Conservation (phyloP, 2,888 invertebrate genomes). For the Desoria tigrina region DNA sequence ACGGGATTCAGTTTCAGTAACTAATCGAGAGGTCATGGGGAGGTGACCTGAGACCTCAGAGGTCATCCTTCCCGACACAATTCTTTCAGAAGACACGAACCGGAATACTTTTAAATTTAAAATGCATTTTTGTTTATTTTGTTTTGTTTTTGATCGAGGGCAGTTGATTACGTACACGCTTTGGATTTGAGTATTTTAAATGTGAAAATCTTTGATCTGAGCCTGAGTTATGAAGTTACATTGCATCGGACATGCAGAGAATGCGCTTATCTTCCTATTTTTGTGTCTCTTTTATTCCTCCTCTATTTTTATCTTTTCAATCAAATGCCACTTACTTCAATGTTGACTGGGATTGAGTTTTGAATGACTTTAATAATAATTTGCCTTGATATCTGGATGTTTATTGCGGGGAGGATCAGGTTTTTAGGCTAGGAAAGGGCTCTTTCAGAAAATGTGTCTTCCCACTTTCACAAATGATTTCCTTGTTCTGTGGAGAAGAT, state of each 20-base stretch:
- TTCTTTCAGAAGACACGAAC: constrained; percentile 51
- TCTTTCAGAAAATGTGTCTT: constrained; percentile 82
- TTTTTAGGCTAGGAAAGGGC: not conserved
- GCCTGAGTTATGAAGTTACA: too few relatives aligned
- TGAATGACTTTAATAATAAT: too few relatives aligned
- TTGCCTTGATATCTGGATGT: too few relatives aligned
- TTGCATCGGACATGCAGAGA: constrained; percentile 24
- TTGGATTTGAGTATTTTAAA: too few relatives aligned
- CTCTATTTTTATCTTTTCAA: not conserved
- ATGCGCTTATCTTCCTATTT: constrained; percentile 32
- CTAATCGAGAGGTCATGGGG: not conserved
- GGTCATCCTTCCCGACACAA: too few relatives aligned
- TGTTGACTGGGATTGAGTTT: too few relatives aligned
- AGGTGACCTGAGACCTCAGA: too few relatives aligned
- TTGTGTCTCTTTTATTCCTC: not conserved
- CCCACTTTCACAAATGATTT: too few relatives aligned
- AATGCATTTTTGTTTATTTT: constrained; percentile 7
- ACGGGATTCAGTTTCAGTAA: not conserved
- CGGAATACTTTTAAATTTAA: constrained; percentile 21
- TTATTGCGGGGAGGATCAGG: too few relatives aligned
- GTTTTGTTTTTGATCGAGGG: not conserved
- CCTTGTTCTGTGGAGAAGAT: too few relatives aligned
- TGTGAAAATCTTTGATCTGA: too few relatives aligned
- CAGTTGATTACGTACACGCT: too few relatives aligned
- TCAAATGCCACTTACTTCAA: not conserved